Conservation (phyloP, 2,888 invertebrate species). For the Trissolcus japonicus region DNA sequence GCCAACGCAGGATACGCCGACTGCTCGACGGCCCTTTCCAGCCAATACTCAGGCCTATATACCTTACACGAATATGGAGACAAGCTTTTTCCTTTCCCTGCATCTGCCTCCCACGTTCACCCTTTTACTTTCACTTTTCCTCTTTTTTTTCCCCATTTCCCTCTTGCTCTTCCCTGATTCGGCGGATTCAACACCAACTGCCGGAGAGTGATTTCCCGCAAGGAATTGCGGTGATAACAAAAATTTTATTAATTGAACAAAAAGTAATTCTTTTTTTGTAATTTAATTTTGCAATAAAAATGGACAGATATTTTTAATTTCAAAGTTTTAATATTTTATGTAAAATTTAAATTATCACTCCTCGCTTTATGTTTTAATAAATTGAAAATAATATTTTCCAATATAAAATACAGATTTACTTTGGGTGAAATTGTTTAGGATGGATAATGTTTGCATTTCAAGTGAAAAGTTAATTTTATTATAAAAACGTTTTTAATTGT, state of each 20-base stretch:
- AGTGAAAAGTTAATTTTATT: too few relatives aligned
- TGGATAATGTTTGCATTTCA: too few relatives aligned
- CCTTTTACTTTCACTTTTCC: background rate
- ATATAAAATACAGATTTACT: too few relatives aligned
- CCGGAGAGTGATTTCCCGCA: background rate
- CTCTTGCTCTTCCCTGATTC: conserved; percentile 2
- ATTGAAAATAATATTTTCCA: too few relatives aligned
- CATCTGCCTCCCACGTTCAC: conserved; percentile 5
- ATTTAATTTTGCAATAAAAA: too few relatives aligned
- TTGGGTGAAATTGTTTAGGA: too few relatives aligned
- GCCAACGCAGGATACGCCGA: conserved; percentile 56
- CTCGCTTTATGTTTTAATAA: too few relatives aligned
- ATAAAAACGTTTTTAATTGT: too few relatives aligned
- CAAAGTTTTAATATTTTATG: too few relatives aligned
- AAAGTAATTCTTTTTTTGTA: too few relatives aligned
- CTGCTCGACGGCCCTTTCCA: conserved; percentile 50
- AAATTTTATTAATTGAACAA: conserved; percentile 1
- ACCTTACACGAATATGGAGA: conserved; percentile 46
- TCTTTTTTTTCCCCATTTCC: conserved; percentile 3
- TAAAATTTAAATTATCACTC: too few relatives aligned
- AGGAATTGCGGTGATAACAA: background rate
- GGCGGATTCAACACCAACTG: conserved; percentile 3
- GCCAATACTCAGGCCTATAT: conserved; percentile 55
- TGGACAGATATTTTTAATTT: too few relatives aligned
- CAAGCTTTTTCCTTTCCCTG: conserved; percentile 37